These are phyloP conservation scores for Euplexia lucipara DNA, from an alignment of 2,888 invertebrate genomes.

Conservation along the genomic window DNA sequence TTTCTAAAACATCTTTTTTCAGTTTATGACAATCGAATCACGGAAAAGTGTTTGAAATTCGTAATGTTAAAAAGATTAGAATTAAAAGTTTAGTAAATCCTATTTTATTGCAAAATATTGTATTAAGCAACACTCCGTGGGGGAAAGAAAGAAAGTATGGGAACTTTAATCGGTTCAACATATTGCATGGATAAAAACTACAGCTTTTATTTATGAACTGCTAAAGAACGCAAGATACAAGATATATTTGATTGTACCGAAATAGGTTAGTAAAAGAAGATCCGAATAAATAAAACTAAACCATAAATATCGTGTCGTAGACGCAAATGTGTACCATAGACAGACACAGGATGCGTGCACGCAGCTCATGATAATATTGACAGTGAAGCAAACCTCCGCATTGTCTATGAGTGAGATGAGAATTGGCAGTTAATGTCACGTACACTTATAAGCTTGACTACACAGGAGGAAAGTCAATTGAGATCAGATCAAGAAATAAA, in stretches of 20 bases:
- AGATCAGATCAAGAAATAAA: conserved; percentile 9
- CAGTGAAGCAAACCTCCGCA: conserved; percentile 70
- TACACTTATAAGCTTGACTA: conserved; percentile 31
- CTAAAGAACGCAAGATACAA: not conserved
- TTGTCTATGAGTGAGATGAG: conserved; percentile 64
- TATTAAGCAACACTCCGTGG: not conserved
- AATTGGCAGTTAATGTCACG: conserved; percentile 49
- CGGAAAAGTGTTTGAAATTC: too few species aligned
- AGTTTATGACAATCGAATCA: not conserved
- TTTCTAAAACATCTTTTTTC: too few species aligned
- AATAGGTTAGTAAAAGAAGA: not conserved
- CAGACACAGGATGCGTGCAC: conserved; percentile 61
- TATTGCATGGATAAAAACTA: too few species aligned
- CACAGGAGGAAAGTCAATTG: conserved; percentile 19
- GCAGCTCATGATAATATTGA: conserved; percentile 80
- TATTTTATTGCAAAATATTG: too few species aligned
- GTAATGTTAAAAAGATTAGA: too few species aligned
- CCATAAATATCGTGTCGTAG: conserved; percentile 39
- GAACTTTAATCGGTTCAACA: not conserved
- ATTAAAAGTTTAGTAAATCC: too few species aligned
- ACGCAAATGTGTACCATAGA: conserved; percentile 36
- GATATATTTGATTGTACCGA: not conserved
- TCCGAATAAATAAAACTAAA: not conserved
- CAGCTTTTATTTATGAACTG: too few species aligned
- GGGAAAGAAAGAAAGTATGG: not conserved